phyloP scores from a whole-genome alignment of 2,888 invertebrate genomes.

The Trypoxylon attenuatum region DNA sequence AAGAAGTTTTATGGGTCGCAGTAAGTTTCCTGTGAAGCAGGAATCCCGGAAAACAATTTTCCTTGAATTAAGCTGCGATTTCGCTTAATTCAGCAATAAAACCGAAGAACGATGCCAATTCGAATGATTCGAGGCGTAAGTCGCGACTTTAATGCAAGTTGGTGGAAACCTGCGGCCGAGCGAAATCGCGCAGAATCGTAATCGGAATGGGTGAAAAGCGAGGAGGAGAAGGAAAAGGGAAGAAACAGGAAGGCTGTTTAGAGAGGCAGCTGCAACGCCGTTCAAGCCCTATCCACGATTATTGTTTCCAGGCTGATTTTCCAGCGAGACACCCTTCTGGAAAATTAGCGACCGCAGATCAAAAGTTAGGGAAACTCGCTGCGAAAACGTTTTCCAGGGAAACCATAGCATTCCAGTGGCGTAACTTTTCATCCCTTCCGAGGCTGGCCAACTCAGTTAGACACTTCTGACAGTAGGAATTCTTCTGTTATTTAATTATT shows the following conservation, averaged over 20 bases:
- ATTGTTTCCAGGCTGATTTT: slow-evolving; percentile 19
- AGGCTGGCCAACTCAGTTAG: too few relatives aligned
- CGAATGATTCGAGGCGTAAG: background rate
- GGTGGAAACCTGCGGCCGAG: background rate
- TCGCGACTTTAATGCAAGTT: background rate
- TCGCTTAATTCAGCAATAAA: background rate
- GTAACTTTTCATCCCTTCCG: background rate
- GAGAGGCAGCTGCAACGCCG: slow-evolving; percentile 1
- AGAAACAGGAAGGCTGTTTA: too few relatives aligned
- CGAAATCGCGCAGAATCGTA: background rate
- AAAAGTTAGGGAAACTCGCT: background rate
- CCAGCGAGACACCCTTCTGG: background rate
- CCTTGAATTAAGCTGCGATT: background rate
- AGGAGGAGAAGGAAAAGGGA: slow-evolving; percentile 1
- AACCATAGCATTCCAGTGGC: slow-evolving; percentile 22
- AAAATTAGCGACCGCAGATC: slow-evolving; percentile 40
- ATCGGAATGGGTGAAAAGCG: background rate
- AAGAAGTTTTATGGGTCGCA: too few relatives aligned
- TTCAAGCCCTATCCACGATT: slow-evolving; percentile 1
- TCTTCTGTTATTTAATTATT: too few relatives aligned
- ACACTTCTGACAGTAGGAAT: too few relatives aligned
- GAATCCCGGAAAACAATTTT: background rate
- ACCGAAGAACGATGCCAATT: background rate
- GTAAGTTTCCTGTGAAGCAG: too few relatives aligned
- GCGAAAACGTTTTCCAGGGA: slow-evolving; percentile 28